A percentile compares a stretch with the other conserved stretches of the same genome.
These are phyloP conservation scores for Tretioscincus oriximinensis DNA, from an alignment of 2,113 vertebrate genomes.

Conservation along the genomic window DNA sequence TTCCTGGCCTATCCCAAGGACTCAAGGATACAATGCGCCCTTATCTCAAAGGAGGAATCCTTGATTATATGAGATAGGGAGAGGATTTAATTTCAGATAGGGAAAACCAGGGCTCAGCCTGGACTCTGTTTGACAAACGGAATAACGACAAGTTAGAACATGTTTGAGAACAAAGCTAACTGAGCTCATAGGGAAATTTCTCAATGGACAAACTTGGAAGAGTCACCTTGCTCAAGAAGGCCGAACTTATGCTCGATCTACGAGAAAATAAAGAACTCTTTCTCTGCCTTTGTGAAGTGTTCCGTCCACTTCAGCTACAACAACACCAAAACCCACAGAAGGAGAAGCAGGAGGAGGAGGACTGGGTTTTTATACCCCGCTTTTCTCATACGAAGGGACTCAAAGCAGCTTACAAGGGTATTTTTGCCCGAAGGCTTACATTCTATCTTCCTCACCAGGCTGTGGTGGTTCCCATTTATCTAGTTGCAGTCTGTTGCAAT, in stretches of 20 bases:
- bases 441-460: too few species aligned
- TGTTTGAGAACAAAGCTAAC: not conserved
- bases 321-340: not conserved
- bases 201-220: not conserved
- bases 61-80: not conserved
- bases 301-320: not conserved
- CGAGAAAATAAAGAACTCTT: too few species aligned
- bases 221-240: not conserved
- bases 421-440: too few species aligned
- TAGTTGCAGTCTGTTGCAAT: too few species aligned
- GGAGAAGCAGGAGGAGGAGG: too few species aligned
- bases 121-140: not conserved
- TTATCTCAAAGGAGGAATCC: constrained; percentile 22
- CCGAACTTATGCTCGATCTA: not conserved
- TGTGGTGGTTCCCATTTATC: too few species aligned
- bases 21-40: not conserved
- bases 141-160: not conserved
- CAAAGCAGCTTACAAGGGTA: too few species aligned
- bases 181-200: not conserved
- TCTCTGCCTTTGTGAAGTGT: not conserved
- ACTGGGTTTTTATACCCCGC: too few species aligned
- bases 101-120: constrained; percentile 8
- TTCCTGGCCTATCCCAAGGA: constrained; percentile 3
- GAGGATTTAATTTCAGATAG: not conserved
- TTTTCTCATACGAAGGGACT: too few species aligned